Percentiles rank a stretch among this genome's conserved stretches.
These are phyloP conservation scores for Brachirus orientalis DNA, from an alignment of 2,113 vertebrate genomes.

Conservation along the genomic window DNA sequence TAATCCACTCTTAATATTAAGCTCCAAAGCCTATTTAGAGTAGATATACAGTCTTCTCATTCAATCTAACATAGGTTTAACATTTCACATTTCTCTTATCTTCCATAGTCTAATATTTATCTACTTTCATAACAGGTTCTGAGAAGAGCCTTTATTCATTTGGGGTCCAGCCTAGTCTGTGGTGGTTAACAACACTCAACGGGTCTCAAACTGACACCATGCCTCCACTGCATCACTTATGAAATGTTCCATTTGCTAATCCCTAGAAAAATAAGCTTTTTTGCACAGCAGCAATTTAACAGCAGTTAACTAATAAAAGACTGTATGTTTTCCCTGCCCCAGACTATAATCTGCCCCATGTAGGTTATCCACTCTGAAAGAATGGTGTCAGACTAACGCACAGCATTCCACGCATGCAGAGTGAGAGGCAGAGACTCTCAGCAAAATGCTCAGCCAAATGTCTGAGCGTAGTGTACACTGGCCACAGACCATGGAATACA, in stretches of 20 bases:
- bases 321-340: constrained; percentile 75
- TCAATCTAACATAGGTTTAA: background rate
- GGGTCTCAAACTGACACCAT: constrained; percentile 39
- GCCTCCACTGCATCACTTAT: constrained; percentile 63
- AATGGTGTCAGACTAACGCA: constrained; percentile 74
- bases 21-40: background rate
- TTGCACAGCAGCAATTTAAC: constrained; percentile 74
- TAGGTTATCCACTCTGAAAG: constrained; percentile 76
- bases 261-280: constrained; percentile 73
- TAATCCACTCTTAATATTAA: constrained; percentile 9
- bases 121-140: constrained; percentile 4
- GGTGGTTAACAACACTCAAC: constrained; percentile 30
- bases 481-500: background rate
- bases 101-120: constrained; percentile 6
- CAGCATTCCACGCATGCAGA: constrained; percentile 64
- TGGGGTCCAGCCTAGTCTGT: constrained; percentile 7
- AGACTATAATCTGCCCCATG: constrained; percentile 69
- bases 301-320: constrained; percentile 80
- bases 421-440: constrained; percentile 19
- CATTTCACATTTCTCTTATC: background rate
- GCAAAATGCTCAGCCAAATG: constrained; percentile 4
- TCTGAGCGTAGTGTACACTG: background rate
- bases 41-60: background rate
- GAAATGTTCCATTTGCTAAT: constrained; percentile 81
- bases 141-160: constrained; percentile 5